Evolutionary conservation across 2,113 vertebrate species (phyloP).

Genomic region (Hippolais icterina): DNA sequence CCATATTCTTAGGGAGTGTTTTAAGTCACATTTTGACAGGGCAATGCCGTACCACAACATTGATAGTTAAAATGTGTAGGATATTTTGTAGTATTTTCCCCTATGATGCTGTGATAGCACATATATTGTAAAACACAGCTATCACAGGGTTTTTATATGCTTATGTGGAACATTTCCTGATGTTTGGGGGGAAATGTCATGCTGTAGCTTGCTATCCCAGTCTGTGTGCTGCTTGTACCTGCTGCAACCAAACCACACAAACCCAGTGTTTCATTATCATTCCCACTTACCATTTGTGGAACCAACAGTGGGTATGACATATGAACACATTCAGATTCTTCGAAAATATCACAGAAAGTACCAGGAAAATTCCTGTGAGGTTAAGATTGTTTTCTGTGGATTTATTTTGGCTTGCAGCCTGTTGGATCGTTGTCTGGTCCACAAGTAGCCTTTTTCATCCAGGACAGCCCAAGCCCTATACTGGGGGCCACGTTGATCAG

Average conservation of each 20-base stretch:
- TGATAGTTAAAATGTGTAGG: constrained; percentile 6
- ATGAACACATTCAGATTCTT: background rate
- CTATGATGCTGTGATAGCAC: background rate
- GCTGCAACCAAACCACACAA: background rate
- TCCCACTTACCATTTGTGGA: background rate
- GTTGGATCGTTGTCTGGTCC: background rate
- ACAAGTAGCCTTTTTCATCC: background rate
- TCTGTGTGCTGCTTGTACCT: background rate
- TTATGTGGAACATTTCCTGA: background rate
- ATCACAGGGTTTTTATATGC: background rate
- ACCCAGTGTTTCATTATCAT: background rate
- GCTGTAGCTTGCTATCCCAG: background rate
- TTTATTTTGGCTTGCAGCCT: background rate
- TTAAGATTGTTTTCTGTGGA: background rate
- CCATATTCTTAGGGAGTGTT: constrained; percentile 10
- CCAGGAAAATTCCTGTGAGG: background rate
- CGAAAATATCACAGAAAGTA: background rate
- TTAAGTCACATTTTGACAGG: constrained; percentile 40
- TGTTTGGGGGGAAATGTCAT: background rate
- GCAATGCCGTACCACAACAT: background rate
- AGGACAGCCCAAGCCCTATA: background rate
- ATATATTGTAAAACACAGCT: background rate
- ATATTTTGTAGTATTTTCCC: background rate
- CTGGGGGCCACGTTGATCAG: fast-evolving
- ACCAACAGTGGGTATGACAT: background rate